Conservation (phyloP, 2,888 invertebrate genomes). For the Cheilosia impressa region DNA sequence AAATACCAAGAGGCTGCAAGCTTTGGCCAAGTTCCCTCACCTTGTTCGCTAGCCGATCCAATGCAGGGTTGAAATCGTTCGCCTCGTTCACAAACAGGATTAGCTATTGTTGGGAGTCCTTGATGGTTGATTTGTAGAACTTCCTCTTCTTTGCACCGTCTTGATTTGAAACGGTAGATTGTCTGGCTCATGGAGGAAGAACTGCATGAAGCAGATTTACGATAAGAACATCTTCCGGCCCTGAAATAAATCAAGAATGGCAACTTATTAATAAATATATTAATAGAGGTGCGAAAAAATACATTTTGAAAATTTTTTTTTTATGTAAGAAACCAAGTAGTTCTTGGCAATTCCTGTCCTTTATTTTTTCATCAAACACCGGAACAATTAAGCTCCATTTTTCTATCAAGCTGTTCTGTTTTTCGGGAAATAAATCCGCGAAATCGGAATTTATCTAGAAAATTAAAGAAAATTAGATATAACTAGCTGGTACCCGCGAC, state of each 20-base stretch:
- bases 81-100: not conserved
- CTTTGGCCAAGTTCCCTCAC: constrained; percentile 17
- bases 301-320: constrained; percentile 1
- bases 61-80: constrained; percentile 7
- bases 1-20: constrained; percentile 3
- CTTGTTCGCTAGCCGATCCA: constrained; percentile 20
- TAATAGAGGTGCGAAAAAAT: not conserved
- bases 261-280: not conserved
- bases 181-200: not conserved
- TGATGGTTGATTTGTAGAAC: not conserved
- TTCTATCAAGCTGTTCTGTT: not conserved
- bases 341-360: not conserved
- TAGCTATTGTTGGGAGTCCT: not conserved
- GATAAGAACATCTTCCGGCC: not conserved
- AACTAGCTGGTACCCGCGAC: no score
- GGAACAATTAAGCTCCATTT: not conserved
- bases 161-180: not conserved
- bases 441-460: constrained; percentile 2
- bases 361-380: not conserved
- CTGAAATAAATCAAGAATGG: not conserved
- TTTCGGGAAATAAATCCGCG: not conserved
- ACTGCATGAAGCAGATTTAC: not conserved
- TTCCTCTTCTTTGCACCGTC: not conserved
- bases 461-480: not conserved
- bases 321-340: not conserved